A percentile compares a stretch with the other conserved stretches of the same genome.
phyloP scores from a whole-genome alignment of 1,140 invertebrate genomes.

The Grapholita molesta region DNA sequence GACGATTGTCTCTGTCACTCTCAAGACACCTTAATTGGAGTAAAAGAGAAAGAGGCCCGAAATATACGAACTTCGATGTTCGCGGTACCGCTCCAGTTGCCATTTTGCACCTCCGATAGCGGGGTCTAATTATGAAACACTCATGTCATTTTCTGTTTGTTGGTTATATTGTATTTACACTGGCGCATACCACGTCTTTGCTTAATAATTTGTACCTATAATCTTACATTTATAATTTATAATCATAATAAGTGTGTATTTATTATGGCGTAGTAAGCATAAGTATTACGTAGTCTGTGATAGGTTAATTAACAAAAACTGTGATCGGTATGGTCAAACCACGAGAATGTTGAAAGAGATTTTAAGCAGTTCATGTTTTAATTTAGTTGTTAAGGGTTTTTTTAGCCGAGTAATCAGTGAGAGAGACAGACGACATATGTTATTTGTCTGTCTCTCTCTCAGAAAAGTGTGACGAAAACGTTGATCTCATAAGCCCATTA shows the following conservation, averaged over 20 bases:
- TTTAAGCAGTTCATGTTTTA: conserved; percentile 1
- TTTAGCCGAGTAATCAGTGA: too few species aligned
- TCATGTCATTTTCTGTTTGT: neutral
- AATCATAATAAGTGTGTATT: conserved; percentile 19
- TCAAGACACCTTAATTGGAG: too few species aligned
- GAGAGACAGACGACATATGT: too few species aligned
- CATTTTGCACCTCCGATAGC: too few species aligned
- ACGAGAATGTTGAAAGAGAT: conserved; percentile 6
- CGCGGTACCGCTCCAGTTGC: too few species aligned
- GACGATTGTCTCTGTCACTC: too few species aligned
- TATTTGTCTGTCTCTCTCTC: too few species aligned
- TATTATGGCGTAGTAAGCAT: conserved; percentile 17
- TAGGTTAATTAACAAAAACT: conserved; percentile 32
- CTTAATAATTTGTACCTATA: neutral
- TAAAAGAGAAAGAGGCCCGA: too few species aligned
- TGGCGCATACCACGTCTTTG: neutral
- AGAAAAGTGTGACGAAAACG: too few species aligned
- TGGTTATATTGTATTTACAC: neutral
- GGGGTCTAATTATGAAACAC: neutral
- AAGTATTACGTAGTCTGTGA: conserved; percentile 35
- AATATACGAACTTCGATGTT: too few species aligned
- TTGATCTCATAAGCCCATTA: too few species aligned
- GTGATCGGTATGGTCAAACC: conserved; percentile 39
- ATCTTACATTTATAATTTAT: too few species aligned
- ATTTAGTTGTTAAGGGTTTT: neutral